Evolutionary conservation across 2,888 invertebrate genomes (phyloP), one percentile per base, ranked within the genome.

Genomic region (Phyto melanocephala): DNA sequence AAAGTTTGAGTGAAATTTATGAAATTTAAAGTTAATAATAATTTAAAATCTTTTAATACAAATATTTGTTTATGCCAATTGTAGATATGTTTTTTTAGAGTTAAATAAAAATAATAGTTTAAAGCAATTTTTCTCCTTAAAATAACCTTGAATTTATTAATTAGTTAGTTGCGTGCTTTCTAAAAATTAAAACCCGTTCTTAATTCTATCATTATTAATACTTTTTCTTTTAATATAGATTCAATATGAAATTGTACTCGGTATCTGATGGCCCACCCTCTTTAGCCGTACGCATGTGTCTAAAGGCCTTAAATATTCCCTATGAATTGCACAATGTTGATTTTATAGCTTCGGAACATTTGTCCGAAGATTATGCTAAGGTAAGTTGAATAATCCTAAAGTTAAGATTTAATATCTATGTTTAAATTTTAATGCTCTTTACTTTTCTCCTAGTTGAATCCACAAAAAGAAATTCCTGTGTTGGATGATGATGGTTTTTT

Each of bases 231-330:
- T 35, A 74, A 58, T 52, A 28, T 6, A 89, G 90, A 84, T 86
- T 87, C 68, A 86, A 87, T 77, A 91, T 96, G 89, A 95, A 95
- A 88, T 89, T 96, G 52, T 96, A 95, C 87, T 93, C 93, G 58
- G 94, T 96, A 67, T 94, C 94, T 3, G 95, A 96, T 91, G 95
- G 96, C 1, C 96, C 96, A 1, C 96, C 96, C 63, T 95, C 95
- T 6, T 89, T 95, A 78, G 94, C 95, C 5, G 95, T 95, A 63
- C 92, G 94, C 42, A 95, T 95, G 92, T 93, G 93, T 1, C 90
- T 96, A 11, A 93, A 94, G 84, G 93, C 93, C 28, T 90, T 96
- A 42, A 91, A 93, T 40, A 89, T 96, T 68, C 93, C 95, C 17
- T 94, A 93, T 87, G 93, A 94, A 84, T 91, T 95, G 50, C 89